Evolutionary conservation across 2,888 invertebrate species (phyloP).

Genomic region (Prosapia bicincta): DNA sequence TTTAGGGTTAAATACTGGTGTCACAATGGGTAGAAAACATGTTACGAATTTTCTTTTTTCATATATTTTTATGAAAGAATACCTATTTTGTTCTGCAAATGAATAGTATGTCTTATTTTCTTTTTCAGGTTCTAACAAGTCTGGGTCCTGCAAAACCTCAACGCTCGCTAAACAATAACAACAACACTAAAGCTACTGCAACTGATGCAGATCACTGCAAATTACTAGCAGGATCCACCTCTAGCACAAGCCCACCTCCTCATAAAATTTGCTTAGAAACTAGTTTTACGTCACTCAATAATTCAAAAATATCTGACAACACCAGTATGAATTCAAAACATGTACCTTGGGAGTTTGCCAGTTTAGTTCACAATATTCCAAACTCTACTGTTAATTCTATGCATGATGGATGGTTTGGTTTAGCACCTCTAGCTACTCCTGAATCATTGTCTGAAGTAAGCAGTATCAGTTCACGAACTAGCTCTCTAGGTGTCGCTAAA

Average conservation of each 20-base stretch:
- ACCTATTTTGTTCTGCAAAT: no score
- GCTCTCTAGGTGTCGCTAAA: conserved; percentile 21
- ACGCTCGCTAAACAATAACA: conserved; percentile 46
- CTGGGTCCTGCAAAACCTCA: conserved; percentile 78
- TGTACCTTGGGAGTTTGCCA: conserved; percentile 51
- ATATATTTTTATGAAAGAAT: no score
- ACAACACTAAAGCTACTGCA: conserved; percentile 46
- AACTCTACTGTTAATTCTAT: conserved; percentile 50
- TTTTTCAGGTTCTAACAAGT: conserved; percentile 67
- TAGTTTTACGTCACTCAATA: conserved; percentile 68
- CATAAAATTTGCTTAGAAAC: conserved; percentile 67
- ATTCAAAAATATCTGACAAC: conserved; percentile 45
- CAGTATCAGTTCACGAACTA: conserved; percentile 59
- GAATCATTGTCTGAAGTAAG: conserved; percentile 80
- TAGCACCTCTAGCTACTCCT: conserved; percentile 77
- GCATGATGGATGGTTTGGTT: conserved; percentile 63
- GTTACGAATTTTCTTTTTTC: no score
- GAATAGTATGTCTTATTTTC: background rate
- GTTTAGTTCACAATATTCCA: conserved; percentile 44
- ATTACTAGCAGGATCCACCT: conserved; percentile 50
- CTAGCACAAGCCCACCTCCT: conserved; percentile 51
- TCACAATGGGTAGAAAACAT: no score
- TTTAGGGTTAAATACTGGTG: no score
- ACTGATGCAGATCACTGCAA: conserved; percentile 42
- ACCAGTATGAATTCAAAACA: conserved; percentile 45